These are phyloP conservation scores for Allygus modestus DNA, from an alignment of 2,888 invertebrate species.

Conservation along the genomic window DNA sequence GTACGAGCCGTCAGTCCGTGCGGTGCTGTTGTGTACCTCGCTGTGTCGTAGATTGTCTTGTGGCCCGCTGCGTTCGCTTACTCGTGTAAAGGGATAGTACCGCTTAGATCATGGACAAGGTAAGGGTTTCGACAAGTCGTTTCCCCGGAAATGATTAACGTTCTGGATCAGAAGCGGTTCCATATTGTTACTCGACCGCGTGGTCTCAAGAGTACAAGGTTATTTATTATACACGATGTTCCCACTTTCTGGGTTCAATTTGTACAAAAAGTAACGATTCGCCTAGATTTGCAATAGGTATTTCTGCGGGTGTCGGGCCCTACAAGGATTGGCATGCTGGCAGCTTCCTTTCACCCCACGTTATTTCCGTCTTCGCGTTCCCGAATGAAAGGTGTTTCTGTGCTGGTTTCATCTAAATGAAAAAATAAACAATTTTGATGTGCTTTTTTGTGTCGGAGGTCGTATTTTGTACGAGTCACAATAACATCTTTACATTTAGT, in stretches of 20 bases:
- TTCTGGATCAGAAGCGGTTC: neutral
- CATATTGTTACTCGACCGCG: conserved; percentile 24
- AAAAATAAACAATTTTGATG: no score
- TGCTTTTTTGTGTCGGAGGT: no score
- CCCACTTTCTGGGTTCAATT: no score
- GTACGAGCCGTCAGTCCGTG: neutral
- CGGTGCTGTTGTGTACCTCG: neutral
- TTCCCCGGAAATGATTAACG: neutral
- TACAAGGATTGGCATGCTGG: neutral
- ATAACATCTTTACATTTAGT: no score
- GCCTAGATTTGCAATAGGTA: no score
- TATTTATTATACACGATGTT: no score
- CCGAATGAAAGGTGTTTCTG: neutral
- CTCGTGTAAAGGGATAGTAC: neutral
- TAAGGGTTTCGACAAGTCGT: neutral
- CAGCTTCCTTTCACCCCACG: neutral
- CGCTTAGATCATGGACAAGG: neutral
- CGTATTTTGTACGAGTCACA: no score
- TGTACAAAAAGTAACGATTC: no score
- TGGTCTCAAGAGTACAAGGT: neutral
- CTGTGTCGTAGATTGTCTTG: neutral
- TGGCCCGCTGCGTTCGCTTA: neutral
- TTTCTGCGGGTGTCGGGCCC: neutral
- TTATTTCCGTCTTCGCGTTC: neutral
- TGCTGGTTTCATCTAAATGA: no score